These are phyloP conservation scores for Ceyx margarethae DNA, from an alignment of 2,113 vertebrate genomes.

Conservation along the genomic window DNA sequence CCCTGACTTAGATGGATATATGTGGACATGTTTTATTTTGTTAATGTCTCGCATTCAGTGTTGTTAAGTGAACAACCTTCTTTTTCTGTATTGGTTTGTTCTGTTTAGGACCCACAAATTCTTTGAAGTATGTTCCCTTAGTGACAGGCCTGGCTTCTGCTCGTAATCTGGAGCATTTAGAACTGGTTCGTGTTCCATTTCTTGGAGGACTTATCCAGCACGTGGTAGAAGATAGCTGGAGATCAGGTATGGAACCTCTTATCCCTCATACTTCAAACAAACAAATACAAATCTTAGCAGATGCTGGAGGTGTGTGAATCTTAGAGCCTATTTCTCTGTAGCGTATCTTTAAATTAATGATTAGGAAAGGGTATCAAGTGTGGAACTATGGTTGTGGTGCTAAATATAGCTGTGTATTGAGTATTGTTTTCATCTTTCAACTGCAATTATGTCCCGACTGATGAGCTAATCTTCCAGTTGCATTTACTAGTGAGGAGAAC, in stretches of 20 bases:
- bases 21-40: not conserved
- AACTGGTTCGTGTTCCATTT: constrained; percentile 97
- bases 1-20: not conserved
- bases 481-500: not conserved
- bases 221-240: constrained; percentile 98
- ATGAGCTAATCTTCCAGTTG: not conserved
- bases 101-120: constrained; percentile 90
- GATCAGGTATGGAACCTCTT: constrained; percentile 83
- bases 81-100: not conserved
- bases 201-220: constrained; percentile 97
- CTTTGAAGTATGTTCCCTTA: constrained; percentile 95
- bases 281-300: not conserved
- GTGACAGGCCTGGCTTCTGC: constrained; percentile 96
- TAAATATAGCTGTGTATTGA: not conserved
- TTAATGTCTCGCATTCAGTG: rapidly evolving
- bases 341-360: not conserved
- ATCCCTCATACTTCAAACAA: not conserved
- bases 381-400: not conserved
- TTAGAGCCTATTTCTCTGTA: not conserved
- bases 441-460: not conserved
- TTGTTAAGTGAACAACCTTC: not conserved
- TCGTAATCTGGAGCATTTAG: constrained; percentile 94
- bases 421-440: not conserved
- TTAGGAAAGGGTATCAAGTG: not conserved
- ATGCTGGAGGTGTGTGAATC: not conserved